Percentiles rank a stretch among this genome's conserved stretches.
These are phyloP conservation scores for Brachyopa scutellaris DNA, from an alignment of 2,888 invertebrate species.

Conservation along the genomic window DNA sequence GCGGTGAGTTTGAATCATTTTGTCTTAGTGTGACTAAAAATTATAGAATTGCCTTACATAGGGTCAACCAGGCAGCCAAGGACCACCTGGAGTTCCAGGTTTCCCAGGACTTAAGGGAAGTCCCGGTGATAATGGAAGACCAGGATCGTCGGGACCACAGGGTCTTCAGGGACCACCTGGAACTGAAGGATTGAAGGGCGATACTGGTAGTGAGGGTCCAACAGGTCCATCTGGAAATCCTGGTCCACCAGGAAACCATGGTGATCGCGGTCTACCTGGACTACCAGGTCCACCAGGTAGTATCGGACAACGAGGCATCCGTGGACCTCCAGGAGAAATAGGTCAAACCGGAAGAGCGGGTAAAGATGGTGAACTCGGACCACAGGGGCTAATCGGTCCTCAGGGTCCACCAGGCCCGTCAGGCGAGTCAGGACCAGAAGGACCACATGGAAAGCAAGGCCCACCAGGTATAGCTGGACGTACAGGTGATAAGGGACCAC, in stretches of 20 bases:
- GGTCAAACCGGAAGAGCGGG: constrained; percentile 87
- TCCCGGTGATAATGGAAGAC: constrained; percentile 87
- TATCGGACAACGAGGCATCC: constrained; percentile 75
- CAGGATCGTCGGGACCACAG: constrained; percentile 86
- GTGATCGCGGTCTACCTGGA: constrained; percentile 76
- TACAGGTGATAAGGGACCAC: constrained; percentile 89
- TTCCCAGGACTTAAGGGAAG: constrained; percentile 87
- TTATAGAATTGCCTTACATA: constrained; percentile 76
- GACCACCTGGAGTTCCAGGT: constrained; percentile 87
- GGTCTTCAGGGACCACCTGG: constrained; percentile 89
- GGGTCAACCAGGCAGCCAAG: constrained; percentile 88
- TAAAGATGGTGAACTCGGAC: constrained; percentile 88
- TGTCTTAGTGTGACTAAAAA: not conserved
- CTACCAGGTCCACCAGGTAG: constrained; percentile 77
- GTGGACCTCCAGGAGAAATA: constrained; percentile 85
- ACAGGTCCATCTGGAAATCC: constrained; percentile 84
- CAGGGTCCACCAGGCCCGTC: constrained; percentile 85
- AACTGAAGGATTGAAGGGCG: constrained; percentile 89
- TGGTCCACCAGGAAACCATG: constrained; percentile 84
- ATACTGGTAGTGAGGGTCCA: constrained; percentile 87
- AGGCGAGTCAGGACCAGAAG: constrained; percentile 85
- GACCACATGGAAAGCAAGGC: constrained; percentile 86
- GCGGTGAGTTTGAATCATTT: constrained; percentile 82
- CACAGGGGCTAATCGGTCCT: constrained; percentile 85
- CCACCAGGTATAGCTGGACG: constrained; percentile 88